These are phyloP conservation scores for Liodrosophila aerea DNA, from an alignment of 2,888 invertebrate species.

Conservation along the genomic window DNA sequence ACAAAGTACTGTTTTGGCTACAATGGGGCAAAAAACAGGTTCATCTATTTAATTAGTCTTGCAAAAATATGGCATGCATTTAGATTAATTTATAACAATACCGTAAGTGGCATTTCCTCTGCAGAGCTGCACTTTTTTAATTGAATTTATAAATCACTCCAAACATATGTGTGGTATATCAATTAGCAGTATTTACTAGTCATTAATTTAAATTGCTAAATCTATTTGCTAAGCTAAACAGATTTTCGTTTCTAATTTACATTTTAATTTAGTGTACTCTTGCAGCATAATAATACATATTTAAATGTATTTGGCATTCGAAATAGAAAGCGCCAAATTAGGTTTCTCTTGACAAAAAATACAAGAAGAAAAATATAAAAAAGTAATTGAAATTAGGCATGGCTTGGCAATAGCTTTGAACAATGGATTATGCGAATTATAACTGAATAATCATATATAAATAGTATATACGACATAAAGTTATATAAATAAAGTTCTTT, in stretches of 20 bases:
- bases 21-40: too few species aligned
- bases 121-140: too few species aligned
- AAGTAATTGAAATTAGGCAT: constrained; percentile 30
- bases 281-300: neutral
- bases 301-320: neutral
- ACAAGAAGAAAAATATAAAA: neutral
- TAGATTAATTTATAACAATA: too few species aligned
- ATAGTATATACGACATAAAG: too few species aligned
- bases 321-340: constrained; percentile 9
- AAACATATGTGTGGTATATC: too few species aligned
- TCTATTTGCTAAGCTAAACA: neutral
- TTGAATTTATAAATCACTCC: too few species aligned
- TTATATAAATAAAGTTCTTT: neutral
- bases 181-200: too few species aligned
- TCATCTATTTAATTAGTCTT: too few species aligned
- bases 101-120: too few species aligned
- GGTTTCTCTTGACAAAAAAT: neutral
- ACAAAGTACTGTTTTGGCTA: too few species aligned
- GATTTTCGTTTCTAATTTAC: neutral
- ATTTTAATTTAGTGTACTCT: neutral
- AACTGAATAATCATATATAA: constrained; percentile 1
- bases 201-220: too few species aligned
- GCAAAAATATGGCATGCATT: too few species aligned
- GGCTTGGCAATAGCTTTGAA: constrained; percentile 27
- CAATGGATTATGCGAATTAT: neutral